Evolutionary conservation across 2,888 invertebrate genomes (phyloP).

Genomic region (Eupithecia dodoneata): DNA sequence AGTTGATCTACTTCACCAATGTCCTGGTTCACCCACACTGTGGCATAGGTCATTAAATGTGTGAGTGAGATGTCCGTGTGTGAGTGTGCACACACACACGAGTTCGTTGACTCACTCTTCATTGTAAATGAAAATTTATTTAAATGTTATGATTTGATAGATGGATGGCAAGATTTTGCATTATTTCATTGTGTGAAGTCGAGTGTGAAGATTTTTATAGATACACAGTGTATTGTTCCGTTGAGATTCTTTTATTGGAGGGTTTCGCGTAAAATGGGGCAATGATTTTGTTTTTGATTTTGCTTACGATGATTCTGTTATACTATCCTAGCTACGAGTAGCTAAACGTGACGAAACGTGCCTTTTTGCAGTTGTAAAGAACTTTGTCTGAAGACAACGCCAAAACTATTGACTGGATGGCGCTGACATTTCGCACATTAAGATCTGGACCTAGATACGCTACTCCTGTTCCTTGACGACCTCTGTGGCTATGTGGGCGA

Average conservation of each 20-base stretch:
- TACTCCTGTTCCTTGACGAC: too few relatives aligned
- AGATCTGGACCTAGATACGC: too few relatives aligned
- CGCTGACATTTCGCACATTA: not conserved
- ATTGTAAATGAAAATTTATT: conserved; percentile 81
- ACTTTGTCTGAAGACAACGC: not conserved
- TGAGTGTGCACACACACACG: conserved; percentile 57
- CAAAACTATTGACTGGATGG: not conserved
- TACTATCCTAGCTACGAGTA: not conserved
- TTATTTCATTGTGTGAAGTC: conserved; percentile 35
- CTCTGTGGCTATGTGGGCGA: too few relatives aligned
- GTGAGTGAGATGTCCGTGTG: conserved; percentile 48
- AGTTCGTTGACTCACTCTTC: conserved; percentile 76
- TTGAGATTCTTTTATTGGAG: not conserved
- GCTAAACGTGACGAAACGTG: too few relatives aligned
- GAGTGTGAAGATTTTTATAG: conserved; percentile 26
- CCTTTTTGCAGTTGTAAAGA: not conserved
- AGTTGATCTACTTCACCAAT: conserved; percentile 3
- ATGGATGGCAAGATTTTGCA: conserved; percentile 64
- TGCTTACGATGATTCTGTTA: not conserved
- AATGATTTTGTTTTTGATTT: not conserved
- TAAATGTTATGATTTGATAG: conserved; percentile 76
- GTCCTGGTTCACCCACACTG: conserved; percentile 47
- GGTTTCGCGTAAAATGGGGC: not conserved
- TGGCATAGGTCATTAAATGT: conserved; percentile 41
- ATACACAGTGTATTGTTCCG: conserved; percentile 22